Evolutionary conservation across 2,888 invertebrate genomes (phyloP), one percentile per base, ranked within the genome.

Genomic region (Trichogramma evanescens): DNA sequence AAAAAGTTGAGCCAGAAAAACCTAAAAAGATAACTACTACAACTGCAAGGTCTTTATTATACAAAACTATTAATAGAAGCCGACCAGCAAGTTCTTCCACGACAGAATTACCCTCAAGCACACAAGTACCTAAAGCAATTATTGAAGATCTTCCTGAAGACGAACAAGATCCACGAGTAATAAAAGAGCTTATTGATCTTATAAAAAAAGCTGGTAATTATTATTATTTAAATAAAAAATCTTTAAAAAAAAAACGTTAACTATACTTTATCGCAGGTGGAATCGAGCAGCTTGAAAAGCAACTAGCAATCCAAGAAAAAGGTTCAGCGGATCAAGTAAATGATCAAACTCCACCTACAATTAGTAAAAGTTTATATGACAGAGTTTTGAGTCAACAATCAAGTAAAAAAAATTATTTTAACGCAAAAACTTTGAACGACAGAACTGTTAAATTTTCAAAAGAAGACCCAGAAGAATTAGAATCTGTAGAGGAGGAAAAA

Each of bases 251-350:
- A 44, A 46, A 41, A n/a, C 3, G 39, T 42, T 50, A 50, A 50
- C 39, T 10, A 50, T 46, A 38, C 9, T 41, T 9, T 48, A 57
- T 56, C 60, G 51, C 68, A 88, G 89, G 89, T 66, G 93, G 93
- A 10, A 85, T 93, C 1, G 93, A 93, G 72, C 89, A 93, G 71
- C 75, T 93, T 10, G 93, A 93, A 75, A 92, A 89, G 70, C 91
- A 91, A 63, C 77, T 92, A 10, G 78, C 81, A 40, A 72, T 81
- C 5, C 82, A 84, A 67, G 82, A 81, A 6, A 82, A 82, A 54
- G 63, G 62, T 26, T 63, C 69, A 42, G 83, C 76, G 0, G 68
- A 63, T 40, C 65, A 58, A n/a, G 66, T 58, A 7, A 64, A 58
- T 41, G 71, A 70, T 39, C 66, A 63, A 6, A 87, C 89, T 0